Percentiles rank a stretch among this genome's conserved stretches.
These are phyloP conservation scores for Luidia sarsii DNA, from an alignment of 53 echinoderm and acorn worm species.

Conservation along the genomic window DNA sequence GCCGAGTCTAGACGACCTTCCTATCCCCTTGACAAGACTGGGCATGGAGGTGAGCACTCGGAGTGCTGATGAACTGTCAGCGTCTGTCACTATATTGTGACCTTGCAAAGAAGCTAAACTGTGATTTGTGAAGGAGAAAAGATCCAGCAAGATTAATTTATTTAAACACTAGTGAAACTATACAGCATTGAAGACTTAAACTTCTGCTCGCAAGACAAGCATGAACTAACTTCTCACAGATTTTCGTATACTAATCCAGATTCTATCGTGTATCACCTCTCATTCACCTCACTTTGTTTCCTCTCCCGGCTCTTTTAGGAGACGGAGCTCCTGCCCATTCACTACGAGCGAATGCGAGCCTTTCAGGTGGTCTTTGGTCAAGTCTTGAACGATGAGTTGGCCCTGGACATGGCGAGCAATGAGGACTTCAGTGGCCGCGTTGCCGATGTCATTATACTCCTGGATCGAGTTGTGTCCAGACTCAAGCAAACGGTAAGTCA, in stretches of 20 bases:
- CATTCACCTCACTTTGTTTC: too few relatives aligned
- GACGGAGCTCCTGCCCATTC: constrained; percentile 11
- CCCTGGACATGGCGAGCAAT: neutral
- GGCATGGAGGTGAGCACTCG: constrained; percentile 31
- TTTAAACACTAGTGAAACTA: too few relatives aligned
- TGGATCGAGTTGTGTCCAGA: constrained; percentile 9
- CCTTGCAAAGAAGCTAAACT: too few relatives aligned
- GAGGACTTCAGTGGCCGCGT: constrained; percentile 1
- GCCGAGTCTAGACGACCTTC: constrained; percentile 5
- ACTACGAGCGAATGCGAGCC: neutral
- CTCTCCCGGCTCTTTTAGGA: constrained; percentile 2
- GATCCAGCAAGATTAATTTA: too few relatives aligned
- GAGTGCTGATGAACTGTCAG: too few relatives aligned
- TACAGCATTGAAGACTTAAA: too few relatives aligned
- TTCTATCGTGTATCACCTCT: too few relatives aligned
- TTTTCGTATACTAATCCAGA: too few relatives aligned
- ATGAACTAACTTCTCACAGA: too few relatives aligned
- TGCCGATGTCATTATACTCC: neutral
- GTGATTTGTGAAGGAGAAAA: too few relatives aligned
- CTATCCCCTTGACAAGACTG: neutral
- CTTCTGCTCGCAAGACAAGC: too few relatives aligned
- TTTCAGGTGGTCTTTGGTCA: neutral
- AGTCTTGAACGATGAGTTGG: constrained; percentile 8
- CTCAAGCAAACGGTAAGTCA: constrained; percentile 39
- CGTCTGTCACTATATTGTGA: too few relatives aligned